Percentiles rank a stretch among this genome's conserved stretches.
Evolutionary conservation across 1,140 invertebrate genomes (phyloP).

Genomic region (Atta colombica): DNA sequence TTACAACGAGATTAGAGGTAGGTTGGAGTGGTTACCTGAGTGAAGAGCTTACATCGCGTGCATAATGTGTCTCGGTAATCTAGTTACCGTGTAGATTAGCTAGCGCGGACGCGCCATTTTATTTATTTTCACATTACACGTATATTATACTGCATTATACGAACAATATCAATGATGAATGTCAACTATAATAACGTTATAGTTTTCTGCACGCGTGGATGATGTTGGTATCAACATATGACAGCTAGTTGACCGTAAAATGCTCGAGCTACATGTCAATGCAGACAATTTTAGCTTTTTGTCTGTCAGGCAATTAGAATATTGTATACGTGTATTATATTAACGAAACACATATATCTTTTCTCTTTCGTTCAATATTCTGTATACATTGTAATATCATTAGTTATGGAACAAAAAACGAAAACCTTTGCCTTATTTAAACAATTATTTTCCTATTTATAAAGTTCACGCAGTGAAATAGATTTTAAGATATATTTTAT

Average conservation of each 20-base stretch:
- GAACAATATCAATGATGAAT: slow-evolving; percentile 18
- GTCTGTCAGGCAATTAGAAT: neutral
- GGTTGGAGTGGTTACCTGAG: slow-evolving; percentile 41
- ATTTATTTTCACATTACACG: slow-evolving; percentile 16
- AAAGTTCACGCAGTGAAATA: slow-evolving; percentile 11
- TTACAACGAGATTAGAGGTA: slow-evolving; percentile 57
- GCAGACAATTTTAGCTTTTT: neutral
- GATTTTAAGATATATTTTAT: slow-evolving; percentile 15
- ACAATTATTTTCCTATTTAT: neutral
- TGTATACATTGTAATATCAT: neutral
- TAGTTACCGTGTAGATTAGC: slow-evolving; percentile 60
- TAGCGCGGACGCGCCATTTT: slow-evolving; percentile 26
- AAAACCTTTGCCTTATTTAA: neutral
- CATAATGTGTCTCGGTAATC: slow-evolving; percentile 37
- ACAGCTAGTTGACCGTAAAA: neutral
- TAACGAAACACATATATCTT: neutral
- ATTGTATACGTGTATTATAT: neutral
- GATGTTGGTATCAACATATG: slow-evolving; percentile 11
- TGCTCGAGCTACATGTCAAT: neutral
- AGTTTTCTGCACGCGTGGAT: slow-evolving; percentile 18
- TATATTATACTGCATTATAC: slow-evolving; percentile 18
- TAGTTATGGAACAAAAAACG: neutral
- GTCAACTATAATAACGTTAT: slow-evolving; percentile 4
- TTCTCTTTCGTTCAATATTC: slow-evolving; percentile 23
- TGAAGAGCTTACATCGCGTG: slow-evolving; percentile 47